A percentile compares a stretch with the other conserved stretches of the same genome.
Conservation (phyloP, 2,797 vertebrate genomes). For the Myripristis murdjan region DNA sequence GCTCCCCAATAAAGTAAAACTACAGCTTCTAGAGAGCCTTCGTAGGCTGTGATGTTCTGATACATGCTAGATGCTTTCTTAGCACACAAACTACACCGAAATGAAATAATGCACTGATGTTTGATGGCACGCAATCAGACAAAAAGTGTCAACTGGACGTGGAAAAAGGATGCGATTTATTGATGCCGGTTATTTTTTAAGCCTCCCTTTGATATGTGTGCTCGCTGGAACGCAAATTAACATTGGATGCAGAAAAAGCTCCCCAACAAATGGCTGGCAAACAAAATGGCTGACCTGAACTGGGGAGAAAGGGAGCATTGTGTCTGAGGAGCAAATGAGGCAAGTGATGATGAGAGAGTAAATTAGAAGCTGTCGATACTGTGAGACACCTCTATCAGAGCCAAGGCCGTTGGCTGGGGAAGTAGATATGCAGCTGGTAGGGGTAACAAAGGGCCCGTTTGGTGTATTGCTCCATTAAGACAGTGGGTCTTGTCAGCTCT, state of each 20-base stretch:
- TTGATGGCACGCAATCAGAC: conserved; percentile 68
- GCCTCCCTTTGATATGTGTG: conserved; percentile 64
- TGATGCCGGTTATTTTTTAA: conserved; percentile 61
- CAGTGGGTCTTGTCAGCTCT: conserved; percentile 82
- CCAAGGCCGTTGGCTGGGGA: conserved; percentile 77
- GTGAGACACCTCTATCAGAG: conserved; percentile 81
- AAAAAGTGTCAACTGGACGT: conserved; percentile 46
- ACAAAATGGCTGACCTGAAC: conserved; percentile 80
- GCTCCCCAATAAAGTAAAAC: conserved; percentile 73
- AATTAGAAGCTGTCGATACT: conserved; percentile 84
- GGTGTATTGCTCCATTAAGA: conserved; percentile 83
- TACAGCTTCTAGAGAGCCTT: conserved; percentile 62
- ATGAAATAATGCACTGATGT: conserved; percentile 67
- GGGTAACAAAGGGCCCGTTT: conserved; percentile 77
- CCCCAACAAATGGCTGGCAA: conserved; percentile 78
- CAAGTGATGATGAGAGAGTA: conserved; percentile 85
- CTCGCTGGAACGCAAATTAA: conserved; percentile 56
- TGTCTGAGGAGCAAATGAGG: conserved; percentile 80
- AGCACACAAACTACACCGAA: conserved; percentile 53
- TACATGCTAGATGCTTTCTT: conserved; percentile 53
- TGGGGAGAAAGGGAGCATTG: conserved; percentile 79
- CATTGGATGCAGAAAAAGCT: conserved; percentile 63
- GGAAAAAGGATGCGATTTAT: conserved; percentile 42
- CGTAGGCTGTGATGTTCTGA: conserved; percentile 64
- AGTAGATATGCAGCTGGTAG: conserved; percentile 78